Conservation (phyloP, 2,113 vertebrate genomes). For the Oryzias curvinotus region DNA sequence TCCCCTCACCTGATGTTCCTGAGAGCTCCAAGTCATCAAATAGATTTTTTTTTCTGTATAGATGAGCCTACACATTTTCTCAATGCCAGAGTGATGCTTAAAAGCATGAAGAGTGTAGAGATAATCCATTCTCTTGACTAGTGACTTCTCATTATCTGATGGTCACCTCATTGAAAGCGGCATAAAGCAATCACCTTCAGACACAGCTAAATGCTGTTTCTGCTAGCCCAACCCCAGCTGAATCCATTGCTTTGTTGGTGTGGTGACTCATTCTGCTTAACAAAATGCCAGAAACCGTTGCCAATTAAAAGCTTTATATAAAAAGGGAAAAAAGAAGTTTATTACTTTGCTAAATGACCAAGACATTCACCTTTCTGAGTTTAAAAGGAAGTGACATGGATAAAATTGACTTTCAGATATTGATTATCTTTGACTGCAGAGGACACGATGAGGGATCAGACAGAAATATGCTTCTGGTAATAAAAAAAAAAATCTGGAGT, state of each 20-base stretch:
- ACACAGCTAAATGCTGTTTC: constrained; percentile 38
- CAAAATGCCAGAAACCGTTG: constrained; percentile 37
- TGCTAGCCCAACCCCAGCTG: neutral
- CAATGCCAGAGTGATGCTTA: constrained; percentile 43
- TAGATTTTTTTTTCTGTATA: constrained; percentile 31
- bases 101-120: constrained; percentile 16
- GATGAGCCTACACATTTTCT: constrained; percentile 32
- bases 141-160: constrained; percentile 63
- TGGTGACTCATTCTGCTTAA: constrained; percentile 49
- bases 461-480: constrained; percentile 13
- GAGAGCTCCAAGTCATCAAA: constrained; percentile 6
- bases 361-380: constrained; percentile 8
- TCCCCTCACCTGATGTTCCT: neutral
- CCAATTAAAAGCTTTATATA: constrained; percentile 52
- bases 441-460: neutral
- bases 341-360: constrained; percentile 48
- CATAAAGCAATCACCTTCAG: constrained; percentile 35
- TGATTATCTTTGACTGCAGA: constrained; percentile 30
- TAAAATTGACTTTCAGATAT: constrained; percentile 11
- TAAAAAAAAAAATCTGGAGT: constrained; percentile 21
- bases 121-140: constrained; percentile 47
- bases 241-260: constrained; percentile 22
- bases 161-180: constrained; percentile 45
- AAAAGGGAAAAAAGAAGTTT: constrained; percentile 44
- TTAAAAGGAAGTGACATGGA: constrained; percentile 2